A percentile compares a stretch with the other conserved stretches of the same genome.
These are phyloP conservation scores for Noctua pronuba DNA, from an alignment of 2,888 invertebrate genomes.

Conservation along the genomic window DNA sequence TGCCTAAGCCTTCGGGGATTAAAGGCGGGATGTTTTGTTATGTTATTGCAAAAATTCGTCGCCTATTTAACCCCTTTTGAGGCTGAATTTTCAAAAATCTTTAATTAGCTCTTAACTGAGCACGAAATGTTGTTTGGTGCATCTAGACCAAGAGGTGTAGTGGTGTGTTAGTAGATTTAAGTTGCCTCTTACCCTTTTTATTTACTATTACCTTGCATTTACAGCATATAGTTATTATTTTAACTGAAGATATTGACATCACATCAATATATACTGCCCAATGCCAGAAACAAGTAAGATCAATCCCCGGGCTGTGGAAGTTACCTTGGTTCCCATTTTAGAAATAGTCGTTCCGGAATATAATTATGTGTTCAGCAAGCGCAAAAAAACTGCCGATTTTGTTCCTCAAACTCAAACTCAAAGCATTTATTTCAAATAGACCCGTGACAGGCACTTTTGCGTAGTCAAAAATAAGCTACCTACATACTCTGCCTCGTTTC, in stretches of 20 bases:
- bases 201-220: not conserved
- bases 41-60: not conserved
- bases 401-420: too few relatives aligned
- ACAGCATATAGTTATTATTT: not conserved
- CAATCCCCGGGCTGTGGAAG: not conserved
- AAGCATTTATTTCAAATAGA: too few relatives aligned
- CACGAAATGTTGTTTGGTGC: not conserved
- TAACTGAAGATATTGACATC: not conserved
- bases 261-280: not conserved
- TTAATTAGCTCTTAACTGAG: not conserved
- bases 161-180: not conserved
- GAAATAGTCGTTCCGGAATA: not conserved
- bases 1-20: too few relatives aligned
- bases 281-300: not conserved
- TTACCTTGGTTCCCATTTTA: not conserved
- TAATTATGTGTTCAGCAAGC: not conserved
- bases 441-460: too few relatives aligned
- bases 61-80: not conserved
- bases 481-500: not conserved
- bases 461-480: too few relatives aligned
- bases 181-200: not conserved
- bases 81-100: not conserved
- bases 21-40: too few relatives aligned
- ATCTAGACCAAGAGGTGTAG: not conserved
- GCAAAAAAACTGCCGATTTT: not conserved